A percentile compares a stretch with the other conserved stretches of the same genome.
Evolutionary conservation across 2,113 vertebrate species (phyloP).

Genomic region (Catharus fuscescens): DNA sequence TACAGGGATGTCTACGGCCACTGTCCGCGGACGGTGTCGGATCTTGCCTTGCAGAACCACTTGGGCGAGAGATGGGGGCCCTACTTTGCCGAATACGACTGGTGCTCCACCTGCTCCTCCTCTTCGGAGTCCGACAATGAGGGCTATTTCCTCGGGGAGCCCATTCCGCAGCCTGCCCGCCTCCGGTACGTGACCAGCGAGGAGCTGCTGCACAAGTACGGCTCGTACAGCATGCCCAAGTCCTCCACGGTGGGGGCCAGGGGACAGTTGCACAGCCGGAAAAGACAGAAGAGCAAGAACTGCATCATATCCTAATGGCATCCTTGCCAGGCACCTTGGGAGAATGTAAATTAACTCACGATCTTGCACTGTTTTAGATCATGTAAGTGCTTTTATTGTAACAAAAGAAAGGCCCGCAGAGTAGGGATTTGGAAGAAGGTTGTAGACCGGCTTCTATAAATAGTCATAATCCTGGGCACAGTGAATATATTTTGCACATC

Average conservation of each 20-base stretch:
- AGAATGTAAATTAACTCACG: conserved; percentile 82
- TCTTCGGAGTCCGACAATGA: conserved; percentile 98
- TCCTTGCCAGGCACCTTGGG: conserved; percentile 37
- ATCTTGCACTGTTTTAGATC: conserved; percentile 82
- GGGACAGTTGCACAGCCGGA: conserved; percentile 90
- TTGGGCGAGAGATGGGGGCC: conserved; percentile 84
- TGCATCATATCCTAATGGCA: conserved; percentile 92
- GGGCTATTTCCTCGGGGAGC: conserved; percentile 97
- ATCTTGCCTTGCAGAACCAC: conserved; percentile 94
- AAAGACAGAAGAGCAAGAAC: conserved; percentile 98
- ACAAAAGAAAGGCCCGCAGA: background rate
- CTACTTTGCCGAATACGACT: conserved; percentile 90
- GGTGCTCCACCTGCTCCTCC: conserved; percentile 98
- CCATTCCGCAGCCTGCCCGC: conserved; percentile 90
- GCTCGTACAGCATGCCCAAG: conserved; percentile 82
- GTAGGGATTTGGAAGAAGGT: conserved; percentile 37
- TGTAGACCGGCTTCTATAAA: conserved; percentile 58
- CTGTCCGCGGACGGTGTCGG: conserved; percentile 94
- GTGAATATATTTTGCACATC: conserved; percentile 82
- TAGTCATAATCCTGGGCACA: conserved; percentile 73
- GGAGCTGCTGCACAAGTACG: conserved; percentile 93
- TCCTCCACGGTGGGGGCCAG: conserved; percentile 83
- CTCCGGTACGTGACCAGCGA: conserved; percentile 93
- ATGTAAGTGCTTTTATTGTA: conserved; percentile 73
- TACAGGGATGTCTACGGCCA: conserved; percentile 85